A percentile compares a stretch with the other conserved stretches of the same genome.
Conservation (phyloP, 2,888 invertebrate species). For the Saturnia pavonia region DNA sequence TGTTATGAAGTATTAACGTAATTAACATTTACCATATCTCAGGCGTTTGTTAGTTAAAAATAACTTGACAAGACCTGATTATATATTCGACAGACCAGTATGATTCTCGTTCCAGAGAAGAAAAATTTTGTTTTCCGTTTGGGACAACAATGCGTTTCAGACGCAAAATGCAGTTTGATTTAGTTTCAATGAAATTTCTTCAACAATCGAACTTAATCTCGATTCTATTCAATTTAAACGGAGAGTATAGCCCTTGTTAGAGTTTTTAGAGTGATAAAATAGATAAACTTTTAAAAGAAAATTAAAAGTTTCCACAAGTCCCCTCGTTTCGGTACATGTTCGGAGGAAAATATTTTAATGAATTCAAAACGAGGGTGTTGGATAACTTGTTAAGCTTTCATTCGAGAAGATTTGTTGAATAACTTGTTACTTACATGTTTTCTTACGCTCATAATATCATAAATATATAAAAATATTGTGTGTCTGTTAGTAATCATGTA, state of each 20-base stretch:
- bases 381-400: neutral
- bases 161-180: neutral
- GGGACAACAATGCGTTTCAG: neutral
- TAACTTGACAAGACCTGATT: no score
- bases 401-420: neutral
- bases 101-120: neutral
- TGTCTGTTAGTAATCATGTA: no score
- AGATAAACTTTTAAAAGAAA: neutral
- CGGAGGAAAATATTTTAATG: slow-evolving; percentile 7
- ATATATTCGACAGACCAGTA: neutral
- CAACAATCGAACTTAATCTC: neutral
- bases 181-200: neutral
- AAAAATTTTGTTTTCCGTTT: neutral
- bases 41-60: no score
- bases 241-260: neutral
- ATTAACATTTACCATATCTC: no score
- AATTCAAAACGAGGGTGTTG: neutral
- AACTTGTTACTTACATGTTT: neutral
- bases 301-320: neutral
- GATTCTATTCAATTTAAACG: neutral
- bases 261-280: neutral
- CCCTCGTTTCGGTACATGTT: neutral
- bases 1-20: no score
- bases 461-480: no score
- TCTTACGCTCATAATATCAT: no score